Percentiles rank a stretch among this genome's conserved stretches.
These are phyloP conservation scores for Drosophila ficusphila DNA, from an alignment of 1,140 invertebrate genomes.

Conservation along the genomic window DNA sequence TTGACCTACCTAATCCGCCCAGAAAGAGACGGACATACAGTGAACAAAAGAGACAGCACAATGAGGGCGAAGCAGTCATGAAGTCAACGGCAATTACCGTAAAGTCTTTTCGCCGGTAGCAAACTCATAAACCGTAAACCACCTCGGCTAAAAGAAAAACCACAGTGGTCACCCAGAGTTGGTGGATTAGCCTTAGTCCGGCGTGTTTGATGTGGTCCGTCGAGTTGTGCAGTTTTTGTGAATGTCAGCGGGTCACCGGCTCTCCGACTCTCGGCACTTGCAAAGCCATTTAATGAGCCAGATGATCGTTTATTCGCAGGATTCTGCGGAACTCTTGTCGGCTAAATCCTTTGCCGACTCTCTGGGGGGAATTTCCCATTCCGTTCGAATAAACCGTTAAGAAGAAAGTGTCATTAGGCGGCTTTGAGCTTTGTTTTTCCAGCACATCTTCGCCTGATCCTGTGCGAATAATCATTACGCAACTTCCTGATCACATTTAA, in stretches of 20 bases:
- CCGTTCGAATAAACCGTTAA: conserved; percentile 15
- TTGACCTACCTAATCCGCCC: conserved; percentile 11
- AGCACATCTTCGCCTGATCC: conserved; percentile 26
- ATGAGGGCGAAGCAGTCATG: conserved; percentile 58
- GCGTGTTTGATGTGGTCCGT: conserved; percentile 57
- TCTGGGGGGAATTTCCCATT: conserved; percentile 17
- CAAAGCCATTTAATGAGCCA: conserved; percentile 79
- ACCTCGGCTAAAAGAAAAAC: conserved; percentile 22
- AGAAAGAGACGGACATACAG: not conserved
- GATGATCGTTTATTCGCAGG: conserved; percentile 61
- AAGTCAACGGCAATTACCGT: conserved; percentile 79
- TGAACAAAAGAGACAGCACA: conserved; percentile 31
- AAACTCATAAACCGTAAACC: not conserved
- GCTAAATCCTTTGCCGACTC: conserved; percentile 49
- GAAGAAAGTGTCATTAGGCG: conserved; percentile 54
- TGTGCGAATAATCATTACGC: conserved; percentile 64
- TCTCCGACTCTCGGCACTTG: conserved; percentile 55
- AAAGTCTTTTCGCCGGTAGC: conserved; percentile 52
- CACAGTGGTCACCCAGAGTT: conserved; percentile 49
- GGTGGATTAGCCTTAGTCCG: conserved; percentile 43
- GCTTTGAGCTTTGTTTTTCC: conserved; percentile 35
- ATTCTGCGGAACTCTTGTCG: conserved; percentile 49
- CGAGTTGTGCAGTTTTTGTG: conserved; percentile 28
- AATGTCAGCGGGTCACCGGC: conserved; percentile 61
- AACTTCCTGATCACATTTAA: conserved; percentile 78